Evolutionary conservation across 2,797 vertebrate genomes (phyloP).

Genomic region (Danio aesculapii): DNA sequence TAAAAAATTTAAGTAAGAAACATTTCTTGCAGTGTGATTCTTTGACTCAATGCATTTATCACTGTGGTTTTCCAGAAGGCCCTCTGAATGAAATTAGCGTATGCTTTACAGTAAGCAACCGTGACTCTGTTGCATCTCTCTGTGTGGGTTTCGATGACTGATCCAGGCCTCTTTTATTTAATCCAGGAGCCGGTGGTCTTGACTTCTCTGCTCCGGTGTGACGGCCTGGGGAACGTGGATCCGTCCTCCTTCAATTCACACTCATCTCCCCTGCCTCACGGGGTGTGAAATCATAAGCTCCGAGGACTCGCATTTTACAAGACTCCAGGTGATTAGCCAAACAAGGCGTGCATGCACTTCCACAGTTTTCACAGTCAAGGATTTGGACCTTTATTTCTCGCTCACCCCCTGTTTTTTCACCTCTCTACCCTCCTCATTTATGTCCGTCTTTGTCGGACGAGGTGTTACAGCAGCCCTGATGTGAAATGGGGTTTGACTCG

Average conservation of each 20-base stretch:
- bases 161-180: constrained; percentile 42
- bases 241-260: constrained; percentile 86
- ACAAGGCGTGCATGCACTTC: constrained; percentile 78
- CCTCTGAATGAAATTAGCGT: constrained; percentile 24
- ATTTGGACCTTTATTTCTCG: constrained; percentile 78
- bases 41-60: neutral
- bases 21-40: neutral
- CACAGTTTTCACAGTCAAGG: constrained; percentile 82
- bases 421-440: constrained; percentile 70
- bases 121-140: constrained; percentile 36
- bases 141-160: constrained; percentile 58
- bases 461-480: constrained; percentile 70
- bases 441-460: constrained; percentile 60
- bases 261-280: constrained; percentile 80
- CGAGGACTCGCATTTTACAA: constrained; percentile 77
- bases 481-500: constrained; percentile 68
- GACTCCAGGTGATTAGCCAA: constrained; percentile 80
- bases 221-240: constrained; percentile 79
- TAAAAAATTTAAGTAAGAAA: no score
- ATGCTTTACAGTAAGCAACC: neutral
- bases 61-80: neutral
- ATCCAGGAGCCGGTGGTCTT: constrained; percentile 6
- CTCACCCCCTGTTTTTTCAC: constrained; percentile 62
- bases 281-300: constrained; percentile 85
- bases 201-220: constrained; percentile 68